A percentile compares a stretch with the other conserved stretches of the same genome.
These are phyloP conservation scores for Diploscapter pachys DNA, from an alignment of 1,140 invertebrate species.

Conservation along the genomic window DNA sequence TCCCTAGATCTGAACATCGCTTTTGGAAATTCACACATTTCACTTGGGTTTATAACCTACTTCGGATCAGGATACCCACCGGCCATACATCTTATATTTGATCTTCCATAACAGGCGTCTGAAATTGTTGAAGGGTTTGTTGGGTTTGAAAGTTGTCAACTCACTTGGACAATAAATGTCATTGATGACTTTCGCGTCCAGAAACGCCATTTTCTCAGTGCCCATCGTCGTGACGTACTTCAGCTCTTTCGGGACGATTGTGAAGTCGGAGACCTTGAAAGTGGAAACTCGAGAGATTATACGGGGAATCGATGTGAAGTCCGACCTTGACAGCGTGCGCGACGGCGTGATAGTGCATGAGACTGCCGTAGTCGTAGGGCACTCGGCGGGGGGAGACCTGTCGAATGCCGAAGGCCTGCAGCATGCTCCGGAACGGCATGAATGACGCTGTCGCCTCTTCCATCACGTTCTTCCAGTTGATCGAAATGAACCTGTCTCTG, in stretches of 20 bases:
- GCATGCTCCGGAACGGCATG: slow-evolving; percentile 58
- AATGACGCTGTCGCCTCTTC: slow-evolving; percentile 57
- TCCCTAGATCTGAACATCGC: no score
- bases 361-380: slow-evolving; percentile 59
- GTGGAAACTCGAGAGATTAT: not conserved
- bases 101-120: slow-evolving; percentile 41
- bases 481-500: slow-evolving; percentile 43
- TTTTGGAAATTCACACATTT: no score
- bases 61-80: slow-evolving; percentile 59
- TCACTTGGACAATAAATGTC: slow-evolving; percentile 57
- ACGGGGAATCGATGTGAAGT: not conserved
- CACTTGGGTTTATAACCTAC: slow-evolving; percentile 13
- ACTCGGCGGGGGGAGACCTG: slow-evolving; percentile 53
- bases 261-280: slow-evolving; percentile 53
- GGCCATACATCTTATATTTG: slow-evolving; percentile 44
- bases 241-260: slow-evolving; percentile 59
- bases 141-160: not conserved
- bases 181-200: slow-evolving; percentile 59
- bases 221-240: slow-evolving; percentile 60
- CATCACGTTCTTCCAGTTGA: slow-evolving; percentile 59
- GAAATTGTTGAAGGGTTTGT: slow-evolving; percentile 23
- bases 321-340: slow-evolving; percentile 37
- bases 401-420: slow-evolving; percentile 57
- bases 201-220: slow-evolving; percentile 59
- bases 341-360: slow-evolving; percentile 60